Evolutionary conservation across 1,140 invertebrate genomes (phyloP), one percentile per base, ranked within the genome.

Genomic region (Papilio xuthus): DNA sequence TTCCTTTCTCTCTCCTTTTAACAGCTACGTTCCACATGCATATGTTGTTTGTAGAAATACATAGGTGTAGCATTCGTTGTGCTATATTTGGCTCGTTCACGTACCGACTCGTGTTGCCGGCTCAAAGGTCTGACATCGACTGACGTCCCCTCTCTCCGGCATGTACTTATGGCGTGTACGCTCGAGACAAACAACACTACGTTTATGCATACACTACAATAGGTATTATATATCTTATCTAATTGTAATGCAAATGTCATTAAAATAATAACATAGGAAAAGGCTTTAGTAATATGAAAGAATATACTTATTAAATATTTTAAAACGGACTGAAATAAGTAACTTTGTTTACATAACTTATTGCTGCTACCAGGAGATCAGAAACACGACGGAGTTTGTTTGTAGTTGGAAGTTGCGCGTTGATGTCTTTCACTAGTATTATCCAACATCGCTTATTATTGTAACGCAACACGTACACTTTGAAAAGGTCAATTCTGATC

Each of bases 401-500:
- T 12, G 60, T 28, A 26, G 60, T 28, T 67, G 12, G 23, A 28
- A 67, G 60, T 67, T 67, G 79, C 81, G 85, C 85, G 85, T 87
- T 87, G 84, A 88, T 81, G 82, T 88, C 86, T 85, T 86, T 83
- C 79, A 79, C 80, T 83, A 80, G 78, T 15, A 71, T 67, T 71
- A 80, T 67, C 60, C 60, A 67, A 67, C 60, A 67, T 67, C 60
- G 60, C 28, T 67, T 67, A 50, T 37, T 50, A 67, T 28, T 28
- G 60, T 13, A 60, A 26, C 56, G 56, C 56, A 67, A 67, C 60
- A 67, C 60, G 23, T 28, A 18, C 26, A 67, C 60, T 28, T 67
- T 32, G 60, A 7, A 41, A 63, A 78, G 41, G 53, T 60, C 77
- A 78, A 4, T 67, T 67, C 12, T 67, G 26, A 67, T 67, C 1